Conservation (phyloP, 2,113 vertebrate genomes). For the Pelvicachromis taeniatus region DNA sequence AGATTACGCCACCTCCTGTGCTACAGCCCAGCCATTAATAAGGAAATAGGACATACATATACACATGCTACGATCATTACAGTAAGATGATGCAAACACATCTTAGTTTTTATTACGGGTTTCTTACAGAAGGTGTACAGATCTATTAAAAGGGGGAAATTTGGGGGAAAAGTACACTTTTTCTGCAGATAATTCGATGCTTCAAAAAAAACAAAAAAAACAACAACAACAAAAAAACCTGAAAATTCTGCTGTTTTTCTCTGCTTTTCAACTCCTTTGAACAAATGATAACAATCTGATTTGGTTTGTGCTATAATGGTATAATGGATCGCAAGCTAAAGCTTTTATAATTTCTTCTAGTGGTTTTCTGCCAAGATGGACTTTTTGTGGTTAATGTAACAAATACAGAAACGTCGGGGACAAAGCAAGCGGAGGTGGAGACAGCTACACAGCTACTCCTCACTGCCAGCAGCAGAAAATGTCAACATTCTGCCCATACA, state of each 20-base stretch:
- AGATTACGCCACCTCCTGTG: neutral
- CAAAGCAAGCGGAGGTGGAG: neutral
- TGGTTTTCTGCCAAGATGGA: neutral
- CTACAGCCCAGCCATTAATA: neutral
- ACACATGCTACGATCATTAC: neutral
- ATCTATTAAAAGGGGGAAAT: neutral
- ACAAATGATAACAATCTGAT: too few species aligned
- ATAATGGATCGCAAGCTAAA: neutral
- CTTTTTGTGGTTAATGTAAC: neutral
- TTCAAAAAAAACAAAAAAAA: neutral
- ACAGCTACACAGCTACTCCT: neutral
- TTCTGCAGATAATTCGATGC: neutral
- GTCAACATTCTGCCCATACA: neutral
- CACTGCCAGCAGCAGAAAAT: neutral
- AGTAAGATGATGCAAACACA: neutral
- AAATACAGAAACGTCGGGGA: neutral
- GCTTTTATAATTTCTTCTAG: fast-evolving
- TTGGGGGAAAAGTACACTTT: fast-evolving
- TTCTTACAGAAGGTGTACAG: neutral
- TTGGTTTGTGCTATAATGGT: neutral
- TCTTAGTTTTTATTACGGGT: neutral
- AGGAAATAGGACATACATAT: neutral
- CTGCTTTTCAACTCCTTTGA: too few species aligned
- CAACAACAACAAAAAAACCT: too few species aligned
- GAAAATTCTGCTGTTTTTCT: neutral